Conservation (phyloP, 2,797 vertebrate species). For the Prionace glauca region DNA sequence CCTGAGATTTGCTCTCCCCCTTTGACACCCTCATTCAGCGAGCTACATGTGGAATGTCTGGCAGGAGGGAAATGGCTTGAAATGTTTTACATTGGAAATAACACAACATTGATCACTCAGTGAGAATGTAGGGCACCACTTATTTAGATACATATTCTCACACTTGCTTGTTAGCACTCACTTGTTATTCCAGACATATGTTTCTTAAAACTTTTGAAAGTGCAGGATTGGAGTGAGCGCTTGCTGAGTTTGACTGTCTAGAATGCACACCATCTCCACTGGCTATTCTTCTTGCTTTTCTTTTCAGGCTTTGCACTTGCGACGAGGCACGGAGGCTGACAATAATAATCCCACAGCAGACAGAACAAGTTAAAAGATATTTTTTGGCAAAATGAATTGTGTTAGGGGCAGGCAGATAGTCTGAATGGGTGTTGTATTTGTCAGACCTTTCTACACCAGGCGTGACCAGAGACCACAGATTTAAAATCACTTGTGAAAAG, state of each 20-base stretch:
- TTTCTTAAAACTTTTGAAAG: not conserved
- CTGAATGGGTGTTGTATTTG: not conserved
- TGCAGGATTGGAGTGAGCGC: not conserved
- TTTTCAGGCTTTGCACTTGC: not conserved
- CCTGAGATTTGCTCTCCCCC: not conserved
- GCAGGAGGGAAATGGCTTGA: not conserved
- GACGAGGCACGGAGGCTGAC: not conserved
- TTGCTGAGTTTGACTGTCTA: not conserved
- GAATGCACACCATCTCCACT: not conserved
- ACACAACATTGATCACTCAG: not conserved
- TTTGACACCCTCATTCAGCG: not conserved
- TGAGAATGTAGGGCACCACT: not conserved
- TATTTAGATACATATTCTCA: not conserved
- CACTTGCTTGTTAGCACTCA: not conserved
- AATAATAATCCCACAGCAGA: not conserved
- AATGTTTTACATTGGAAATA: not conserved
- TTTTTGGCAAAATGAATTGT: not conserved
- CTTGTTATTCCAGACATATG: not conserved
- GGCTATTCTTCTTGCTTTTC: not conserved
- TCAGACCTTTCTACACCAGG: too few relatives aligned
- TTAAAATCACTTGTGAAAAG: too few relatives aligned
- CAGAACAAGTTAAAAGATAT: not conserved
- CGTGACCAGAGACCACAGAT: too few relatives aligned
- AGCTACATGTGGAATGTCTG: slow-evolving; percentile 24
- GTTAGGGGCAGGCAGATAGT: not conserved